These are phyloP conservation scores for Trilocha varians DNA, from an alignment of 2,888 invertebrate genomes.

Conservation along the genomic window DNA sequence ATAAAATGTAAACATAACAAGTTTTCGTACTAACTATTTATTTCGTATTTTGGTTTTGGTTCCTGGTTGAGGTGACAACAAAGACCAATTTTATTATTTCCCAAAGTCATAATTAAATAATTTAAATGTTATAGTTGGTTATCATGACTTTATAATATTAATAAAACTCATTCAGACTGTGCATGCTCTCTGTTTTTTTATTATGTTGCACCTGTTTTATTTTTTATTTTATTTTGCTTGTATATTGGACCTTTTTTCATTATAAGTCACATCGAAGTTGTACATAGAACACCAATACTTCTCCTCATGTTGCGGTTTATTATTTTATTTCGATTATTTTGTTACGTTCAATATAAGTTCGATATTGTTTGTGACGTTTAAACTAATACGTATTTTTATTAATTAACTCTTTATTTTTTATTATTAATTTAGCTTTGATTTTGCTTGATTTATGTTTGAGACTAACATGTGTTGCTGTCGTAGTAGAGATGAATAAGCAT, in stretches of 20 bases:
- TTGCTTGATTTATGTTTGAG: constrained; percentile 1
- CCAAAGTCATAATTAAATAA: too few relatives aligned
- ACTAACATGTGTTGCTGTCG: not conserved
- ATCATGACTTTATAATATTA: not conserved
- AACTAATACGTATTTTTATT: not conserved
- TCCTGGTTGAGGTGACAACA: too few relatives aligned
- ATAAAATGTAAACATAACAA: too few relatives aligned
- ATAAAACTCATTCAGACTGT: constrained; percentile 16
- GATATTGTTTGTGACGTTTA: not conserved
- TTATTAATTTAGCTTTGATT: not conserved
- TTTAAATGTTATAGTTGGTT: too few relatives aligned
- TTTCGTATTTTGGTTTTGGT: too few relatives aligned
- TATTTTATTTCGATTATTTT: not conserved
- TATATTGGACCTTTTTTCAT: constrained; percentile 57
- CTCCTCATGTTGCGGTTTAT: not conserved
- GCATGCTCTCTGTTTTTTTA: constrained; percentile 26
- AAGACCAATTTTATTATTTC: too few relatives aligned
- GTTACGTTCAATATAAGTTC: not conserved
- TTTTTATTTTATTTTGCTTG: constrained; percentile 32
- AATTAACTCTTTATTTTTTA: not conserved
- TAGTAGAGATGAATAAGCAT: too few relatives aligned
- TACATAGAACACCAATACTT: too few relatives aligned
- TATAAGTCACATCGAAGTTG: too few relatives aligned
- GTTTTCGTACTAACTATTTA: too few relatives aligned
- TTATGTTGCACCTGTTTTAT: constrained; percentile 24